Conservation (phyloP, 2,888 invertebrate genomes). For the Drosophila subquinaria region DNA sequence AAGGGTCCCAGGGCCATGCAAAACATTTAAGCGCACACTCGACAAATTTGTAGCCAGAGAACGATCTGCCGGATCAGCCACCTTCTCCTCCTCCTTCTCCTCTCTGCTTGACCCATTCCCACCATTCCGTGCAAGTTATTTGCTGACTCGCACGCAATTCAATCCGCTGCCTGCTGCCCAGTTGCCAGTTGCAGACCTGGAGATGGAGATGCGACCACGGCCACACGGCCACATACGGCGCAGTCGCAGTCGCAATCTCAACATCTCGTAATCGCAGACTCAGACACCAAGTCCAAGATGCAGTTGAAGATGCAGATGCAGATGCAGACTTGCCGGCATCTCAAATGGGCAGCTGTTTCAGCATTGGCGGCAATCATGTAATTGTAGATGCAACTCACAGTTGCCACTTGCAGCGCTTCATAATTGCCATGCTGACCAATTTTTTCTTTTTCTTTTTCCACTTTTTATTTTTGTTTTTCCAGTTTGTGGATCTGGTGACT, state of each 20-base stretch:
- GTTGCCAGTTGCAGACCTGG: constrained; percentile 41
- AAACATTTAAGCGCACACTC: constrained; percentile 82
- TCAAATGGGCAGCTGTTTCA: constrained; percentile 25
- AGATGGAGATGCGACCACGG: constrained; percentile 14
- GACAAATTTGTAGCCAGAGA: constrained; percentile 76
- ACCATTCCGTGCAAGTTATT: constrained; percentile 50
- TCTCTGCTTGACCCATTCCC: neutral
- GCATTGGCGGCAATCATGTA: constrained; percentile 63
- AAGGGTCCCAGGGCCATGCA: constrained; percentile 46
- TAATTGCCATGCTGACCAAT: constrained; percentile 59
- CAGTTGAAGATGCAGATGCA: constrained; percentile 33
- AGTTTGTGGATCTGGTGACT: constrained; percentile 21
- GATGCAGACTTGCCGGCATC: constrained; percentile 46
- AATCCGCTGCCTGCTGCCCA: constrained; percentile 32
- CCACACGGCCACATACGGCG: constrained; percentile 71
- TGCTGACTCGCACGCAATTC: constrained; percentile 69
- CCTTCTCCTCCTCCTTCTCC: constrained; percentile 15
- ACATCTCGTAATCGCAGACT: constrained; percentile 4
- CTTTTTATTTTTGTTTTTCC: neutral
- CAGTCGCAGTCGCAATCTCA: constrained; percentile 18
- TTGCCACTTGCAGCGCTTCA: constrained; percentile 65
- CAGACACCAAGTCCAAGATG: constrained; percentile 2
- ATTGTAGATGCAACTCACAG: constrained; percentile 66
- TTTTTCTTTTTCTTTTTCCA: constrained; percentile 26
- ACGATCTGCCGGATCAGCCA: constrained; percentile 42